Percentiles rank a stretch among this genome's conserved stretches.
These are phyloP conservation scores for Andricus grossulariae DNA, from an alignment of 1,140 invertebrate species.

Conservation along the genomic window DNA sequence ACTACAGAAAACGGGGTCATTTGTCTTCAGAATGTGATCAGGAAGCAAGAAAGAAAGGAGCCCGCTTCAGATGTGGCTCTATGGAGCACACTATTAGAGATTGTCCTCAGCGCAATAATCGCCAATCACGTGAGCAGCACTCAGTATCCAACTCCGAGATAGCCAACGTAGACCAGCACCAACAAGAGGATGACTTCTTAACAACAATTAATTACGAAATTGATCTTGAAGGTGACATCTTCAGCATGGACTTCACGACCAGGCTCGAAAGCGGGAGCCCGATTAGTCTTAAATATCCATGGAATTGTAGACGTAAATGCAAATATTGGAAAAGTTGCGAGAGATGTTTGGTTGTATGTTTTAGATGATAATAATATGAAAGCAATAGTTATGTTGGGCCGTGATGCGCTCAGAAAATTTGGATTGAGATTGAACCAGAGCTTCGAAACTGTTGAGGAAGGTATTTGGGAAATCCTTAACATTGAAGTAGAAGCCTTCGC, in stretches of 20 bases:
- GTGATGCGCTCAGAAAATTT: constrained; percentile 31
- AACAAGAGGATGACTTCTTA: neutral
- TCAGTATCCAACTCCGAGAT: constrained; percentile 30
- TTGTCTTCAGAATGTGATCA: constrained; percentile 21
- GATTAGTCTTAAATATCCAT: constrained; percentile 32
- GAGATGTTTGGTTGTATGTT: constrained; percentile 30
- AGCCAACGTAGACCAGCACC: neutral
- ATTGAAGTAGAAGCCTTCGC: neutral
- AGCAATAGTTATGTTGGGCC: constrained; percentile 27
- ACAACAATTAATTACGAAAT: too few species aligned
- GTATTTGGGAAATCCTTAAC: neutral
- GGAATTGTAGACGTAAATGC: constrained; percentile 9
- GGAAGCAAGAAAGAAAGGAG: constrained; percentile 35
- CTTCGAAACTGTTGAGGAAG: neutral
- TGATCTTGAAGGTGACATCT: too few species aligned
- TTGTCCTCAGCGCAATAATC: too few species aligned
- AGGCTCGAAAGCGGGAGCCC: constrained; percentile 37
- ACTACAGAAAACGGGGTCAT: constrained; percentile 37
- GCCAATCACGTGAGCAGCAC: too few species aligned
- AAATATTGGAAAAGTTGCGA: neutral
- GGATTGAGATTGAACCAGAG: constrained; percentile 1
- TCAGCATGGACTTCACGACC: neutral
- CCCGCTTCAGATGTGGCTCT: constrained; percentile 38
- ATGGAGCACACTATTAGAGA: too few species aligned
- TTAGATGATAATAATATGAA: constrained; percentile 40